Evolutionary conservation across 2,113 vertebrate genomes (phyloP).

Genomic region (Bujurquina vittata): DNA sequence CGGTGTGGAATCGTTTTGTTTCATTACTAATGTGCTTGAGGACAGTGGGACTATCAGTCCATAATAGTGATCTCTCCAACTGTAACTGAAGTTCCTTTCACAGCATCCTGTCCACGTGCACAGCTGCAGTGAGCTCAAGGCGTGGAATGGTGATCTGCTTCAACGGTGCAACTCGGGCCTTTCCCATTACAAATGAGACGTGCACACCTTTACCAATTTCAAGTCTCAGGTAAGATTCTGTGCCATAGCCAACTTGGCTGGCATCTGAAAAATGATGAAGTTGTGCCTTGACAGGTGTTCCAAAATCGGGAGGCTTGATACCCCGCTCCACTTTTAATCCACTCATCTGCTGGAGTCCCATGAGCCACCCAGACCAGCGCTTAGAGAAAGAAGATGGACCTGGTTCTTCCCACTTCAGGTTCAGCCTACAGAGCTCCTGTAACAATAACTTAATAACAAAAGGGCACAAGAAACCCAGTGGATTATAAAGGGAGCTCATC

Average conservation of each 20-base stretch:
- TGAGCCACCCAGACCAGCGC: background rate
- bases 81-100: too few relatives aligned
- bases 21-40: background rate
- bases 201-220: background rate
- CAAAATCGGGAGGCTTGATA: background rate
- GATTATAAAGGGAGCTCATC: background rate
- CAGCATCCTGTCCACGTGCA: too few relatives aligned
- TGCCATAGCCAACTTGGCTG: background rate
- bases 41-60: background rate
- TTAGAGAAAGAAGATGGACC: background rate
- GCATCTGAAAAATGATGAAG: background rate
- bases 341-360: background rate
- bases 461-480: constrained; percentile 13
- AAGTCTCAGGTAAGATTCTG: background rate
- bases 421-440: constrained; percentile 20
- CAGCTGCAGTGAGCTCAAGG: too few relatives aligned
- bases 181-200: background rate
- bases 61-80: too few relatives aligned
- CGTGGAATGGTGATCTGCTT: too few relatives aligned
- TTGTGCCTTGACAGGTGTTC: background rate
- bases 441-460: constrained; percentile 16
- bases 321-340: background rate
- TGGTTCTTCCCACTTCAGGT: background rate
- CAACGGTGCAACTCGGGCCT: background rate
- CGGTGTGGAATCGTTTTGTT: background rate